Percentiles rank a stretch among this genome's conserved stretches.
phyloP scores from a whole-genome alignment of 2,797 vertebrate genomes.

The Macroramphosus scolopax region DNA sequence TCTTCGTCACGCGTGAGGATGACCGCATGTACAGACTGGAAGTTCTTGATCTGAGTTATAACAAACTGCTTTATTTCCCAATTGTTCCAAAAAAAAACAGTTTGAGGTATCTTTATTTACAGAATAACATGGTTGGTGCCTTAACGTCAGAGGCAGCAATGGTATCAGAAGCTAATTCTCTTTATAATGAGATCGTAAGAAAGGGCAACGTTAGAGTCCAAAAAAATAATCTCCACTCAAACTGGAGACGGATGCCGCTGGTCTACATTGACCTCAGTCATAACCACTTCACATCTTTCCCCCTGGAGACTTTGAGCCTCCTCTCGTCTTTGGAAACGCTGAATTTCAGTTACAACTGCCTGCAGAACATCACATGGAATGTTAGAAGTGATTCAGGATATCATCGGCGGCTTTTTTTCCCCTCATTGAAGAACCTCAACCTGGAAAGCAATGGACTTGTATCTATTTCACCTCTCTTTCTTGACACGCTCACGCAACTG shows the following conservation, averaged over 20 bases:
- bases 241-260: constrained; percentile 53
- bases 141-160: constrained; percentile 61
- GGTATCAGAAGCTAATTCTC: constrained; percentile 48
- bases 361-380: constrained; percentile 66
- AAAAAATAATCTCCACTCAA: constrained; percentile 47
- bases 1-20: constrained; percentile 67
- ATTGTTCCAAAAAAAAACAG: constrained; percentile 68
- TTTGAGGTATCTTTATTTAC: constrained; percentile 78
- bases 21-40: constrained; percentile 66
- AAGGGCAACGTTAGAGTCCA: constrained; percentile 17
- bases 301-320: constrained; percentile 70
- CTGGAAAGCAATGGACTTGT: constrained; percentile 68
- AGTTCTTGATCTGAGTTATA: constrained; percentile 80
- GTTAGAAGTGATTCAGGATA: constrained; percentile 32
- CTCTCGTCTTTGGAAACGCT: constrained; percentile 73
- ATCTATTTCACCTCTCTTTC: constrained; percentile 59
- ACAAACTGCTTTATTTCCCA: constrained; percentile 79
- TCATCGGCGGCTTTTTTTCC: constrained; percentile 47
- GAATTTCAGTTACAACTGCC: constrained; percentile 78
- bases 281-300: constrained; percentile 76
- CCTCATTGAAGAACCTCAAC: constrained; percentile 66
- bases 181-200: constrained; percentile 59
- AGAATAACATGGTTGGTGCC: constrained; percentile 74
- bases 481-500: constrained; percentile 61
- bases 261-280: constrained; percentile 79